Evolutionary conservation across 2,797 vertebrate genomes (phyloP), one percentile per base, ranked within the genome.

Genomic region (Furcifer pardalis): DNA sequence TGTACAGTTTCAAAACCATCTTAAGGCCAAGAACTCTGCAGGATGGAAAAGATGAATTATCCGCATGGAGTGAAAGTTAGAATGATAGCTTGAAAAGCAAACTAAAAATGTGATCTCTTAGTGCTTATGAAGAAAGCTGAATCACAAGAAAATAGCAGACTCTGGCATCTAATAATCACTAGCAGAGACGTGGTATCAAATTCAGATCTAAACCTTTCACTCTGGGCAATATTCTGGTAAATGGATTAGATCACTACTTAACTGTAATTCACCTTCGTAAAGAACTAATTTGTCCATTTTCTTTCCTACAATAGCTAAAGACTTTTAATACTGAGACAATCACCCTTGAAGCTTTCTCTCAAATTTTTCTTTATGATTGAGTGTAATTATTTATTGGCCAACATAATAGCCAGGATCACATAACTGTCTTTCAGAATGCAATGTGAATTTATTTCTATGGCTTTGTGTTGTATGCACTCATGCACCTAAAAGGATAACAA

Each of bases 371-470:
- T 42, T 77, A 44, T 69, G 23, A 1, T 35, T 4, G 1, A 69
- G 23, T 71, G 25, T n/a, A 83, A 21, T 27, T 63, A 21, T 42
- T 59, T 46, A 44, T 10, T 44, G 40, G 35, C 5, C 15, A 77
- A 59, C 32, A 23, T 35, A 44, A 65, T n/a, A 63, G 19, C 32
- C 40, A 62, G 56, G 17, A 62, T 15, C 35, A 49, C n/a, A n/a
- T n/a, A n/a, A n/a, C n/a, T n/a, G n/a, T 60, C 7, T 27, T 7
- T 5, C 23, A 82, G 56, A 65, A 74, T 60, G 12, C 17, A 7
- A 40, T 0, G 2, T 3, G 2, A 1, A 63, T 46, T 74, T 1
- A 2, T 0, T 0, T 3, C 25, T 27, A 32, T 37, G 13, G 23
- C 0, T 60, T 6, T 4, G 1, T 0, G 1, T 59, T 17, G 23